phyloP scores from a whole-genome alignment of 2,113 vertebrate genomes.

The Peromyscus leucopus region DNA sequence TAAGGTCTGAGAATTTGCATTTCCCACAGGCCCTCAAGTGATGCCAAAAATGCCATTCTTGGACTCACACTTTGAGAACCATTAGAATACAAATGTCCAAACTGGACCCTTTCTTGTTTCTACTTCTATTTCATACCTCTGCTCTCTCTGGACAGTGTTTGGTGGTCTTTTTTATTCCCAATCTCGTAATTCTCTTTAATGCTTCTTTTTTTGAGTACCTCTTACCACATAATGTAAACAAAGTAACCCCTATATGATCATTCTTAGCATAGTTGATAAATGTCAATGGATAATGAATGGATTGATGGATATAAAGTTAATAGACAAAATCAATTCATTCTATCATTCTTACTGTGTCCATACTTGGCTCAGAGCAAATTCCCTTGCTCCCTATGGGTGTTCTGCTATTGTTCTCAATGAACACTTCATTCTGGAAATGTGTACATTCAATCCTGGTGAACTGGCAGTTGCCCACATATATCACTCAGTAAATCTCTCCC shows the following conservation, averaged over 20 bases:
- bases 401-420: background rate
- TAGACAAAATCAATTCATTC: background rate
- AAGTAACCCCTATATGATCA: background rate
- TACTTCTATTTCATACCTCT: background rate
- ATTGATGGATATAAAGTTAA: background rate
- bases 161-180: background rate
- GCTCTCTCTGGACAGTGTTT: background rate
- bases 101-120: background rate
- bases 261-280: background rate
- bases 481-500: background rate
- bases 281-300: background rate
- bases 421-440: background rate
- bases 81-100: background rate
- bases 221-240: background rate
- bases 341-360: background rate
- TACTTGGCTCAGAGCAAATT: background rate
- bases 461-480: background rate
- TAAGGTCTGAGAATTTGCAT: background rate
- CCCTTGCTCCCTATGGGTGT: accelerated
- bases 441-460: background rate
- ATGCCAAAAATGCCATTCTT: background rate
- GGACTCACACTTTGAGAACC: background rate
- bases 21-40: background rate
- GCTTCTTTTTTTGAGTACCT: background rate
- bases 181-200: background rate